Percentiles rank a stretch among this genome's conserved stretches.
phyloP scores from a whole-genome alignment of 2,113 vertebrate genomes.

The Myiozetetes cayanensis region DNA sequence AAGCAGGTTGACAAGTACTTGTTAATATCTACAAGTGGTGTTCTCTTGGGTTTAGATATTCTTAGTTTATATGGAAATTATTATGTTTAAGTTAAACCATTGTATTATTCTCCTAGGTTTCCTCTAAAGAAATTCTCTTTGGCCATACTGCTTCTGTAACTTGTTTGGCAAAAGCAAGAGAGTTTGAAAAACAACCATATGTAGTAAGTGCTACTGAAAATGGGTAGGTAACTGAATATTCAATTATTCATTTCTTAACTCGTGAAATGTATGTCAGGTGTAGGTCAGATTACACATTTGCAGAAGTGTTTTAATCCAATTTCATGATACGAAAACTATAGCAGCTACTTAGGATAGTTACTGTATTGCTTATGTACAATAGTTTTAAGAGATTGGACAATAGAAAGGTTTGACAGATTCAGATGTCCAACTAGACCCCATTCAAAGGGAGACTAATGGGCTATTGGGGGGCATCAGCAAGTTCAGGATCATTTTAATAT shows the following conservation, averaged over 20 bases:
- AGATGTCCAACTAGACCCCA: background rate
- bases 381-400: background rate
- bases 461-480: background rate
- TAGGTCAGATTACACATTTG: background rate
- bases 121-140: conserved; percentile 77
- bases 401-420: background rate
- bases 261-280: background rate
- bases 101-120: conserved; percentile 70
- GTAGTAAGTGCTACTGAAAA: conserved; percentile 80
- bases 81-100: background rate
- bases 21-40: background rate
- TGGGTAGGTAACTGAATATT: conserved; percentile 71
- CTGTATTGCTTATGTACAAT: background rate
- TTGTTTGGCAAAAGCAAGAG: conserved; percentile 80
- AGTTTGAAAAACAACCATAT: conserved; percentile 80
- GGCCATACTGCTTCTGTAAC: conserved; percentile 78
- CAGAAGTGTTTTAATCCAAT: background rate
- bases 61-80: background rate
- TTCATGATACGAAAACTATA: background rate
- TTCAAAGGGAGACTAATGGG: background rate
- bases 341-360: background rate
- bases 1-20: background rate
- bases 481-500: background rate
- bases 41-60: background rate
- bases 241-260: background rate